phyloP scores from a whole-genome alignment of 1,140 invertebrate species.

The Orius laevigatus region DNA sequence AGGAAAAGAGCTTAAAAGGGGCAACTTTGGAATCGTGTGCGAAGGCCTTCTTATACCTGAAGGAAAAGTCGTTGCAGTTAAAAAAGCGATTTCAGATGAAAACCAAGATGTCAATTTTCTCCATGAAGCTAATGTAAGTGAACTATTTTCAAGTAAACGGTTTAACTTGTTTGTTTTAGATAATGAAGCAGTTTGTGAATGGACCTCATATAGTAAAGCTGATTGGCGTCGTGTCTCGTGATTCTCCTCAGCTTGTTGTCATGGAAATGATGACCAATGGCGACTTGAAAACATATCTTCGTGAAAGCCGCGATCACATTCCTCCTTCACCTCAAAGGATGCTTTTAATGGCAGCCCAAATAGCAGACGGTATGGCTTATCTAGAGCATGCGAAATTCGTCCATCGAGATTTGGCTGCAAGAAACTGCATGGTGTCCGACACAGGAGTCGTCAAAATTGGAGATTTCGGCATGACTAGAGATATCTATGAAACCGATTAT shows the following conservation, averaged over 20 bases:
- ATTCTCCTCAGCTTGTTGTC: slow-evolving; percentile 78
- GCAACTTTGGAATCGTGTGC: slow-evolving; percentile 91
- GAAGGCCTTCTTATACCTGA: slow-evolving; percentile 45
- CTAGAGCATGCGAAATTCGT: slow-evolving; percentile 86
- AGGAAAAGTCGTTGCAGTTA: slow-evolving; percentile 59
- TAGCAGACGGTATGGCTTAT: slow-evolving; percentile 98
- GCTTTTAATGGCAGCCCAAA: slow-evolving; percentile 82
- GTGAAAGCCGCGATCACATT: slow-evolving; percentile 41
- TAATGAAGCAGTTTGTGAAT: slow-evolving; percentile 63
- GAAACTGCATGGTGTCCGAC: slow-evolving; percentile 91
- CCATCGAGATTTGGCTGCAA: slow-evolving; percentile 92
- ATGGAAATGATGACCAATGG: slow-evolving; percentile 96
- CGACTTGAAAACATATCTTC: slow-evolving; percentile 83
- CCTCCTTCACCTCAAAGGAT: slow-evolving; percentile 32
- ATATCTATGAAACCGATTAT: slow-evolving; percentile 94
- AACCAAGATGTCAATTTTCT: slow-evolving; percentile 73
- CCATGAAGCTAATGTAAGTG: slow-evolving; percentile 69
- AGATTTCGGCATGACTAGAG: slow-evolving; percentile 88
- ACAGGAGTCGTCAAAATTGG: slow-evolving; percentile 90
- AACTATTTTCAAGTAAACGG: too few species aligned
- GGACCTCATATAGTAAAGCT: slow-evolving; percentile 87
- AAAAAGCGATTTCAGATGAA: slow-evolving; percentile 82
- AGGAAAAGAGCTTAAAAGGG: slow-evolving; percentile 70
- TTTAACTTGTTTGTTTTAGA: too few species aligned
- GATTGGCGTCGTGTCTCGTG: slow-evolving; percentile 84